A percentile compares a stretch with the other conserved stretches of the same genome.
Conservation (phyloP, 2,113 vertebrate species). For the Trichomycterus rosablanca region DNA sequence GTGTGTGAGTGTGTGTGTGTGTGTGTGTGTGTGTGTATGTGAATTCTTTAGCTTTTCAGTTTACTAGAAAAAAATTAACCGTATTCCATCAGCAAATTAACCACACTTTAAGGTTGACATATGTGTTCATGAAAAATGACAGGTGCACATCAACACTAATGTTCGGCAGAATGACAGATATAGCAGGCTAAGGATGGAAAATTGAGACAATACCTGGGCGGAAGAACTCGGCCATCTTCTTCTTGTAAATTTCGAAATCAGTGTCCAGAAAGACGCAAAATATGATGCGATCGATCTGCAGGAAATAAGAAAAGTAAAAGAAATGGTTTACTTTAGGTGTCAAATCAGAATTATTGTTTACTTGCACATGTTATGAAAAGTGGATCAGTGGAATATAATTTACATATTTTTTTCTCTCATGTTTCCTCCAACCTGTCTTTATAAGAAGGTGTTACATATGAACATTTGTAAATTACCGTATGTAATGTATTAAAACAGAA, state of each 20-base stretch:
- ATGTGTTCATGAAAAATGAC: slow-evolving; percentile 7
- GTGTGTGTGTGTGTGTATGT: not conserved
- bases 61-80: not conserved
- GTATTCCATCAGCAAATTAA: not conserved
- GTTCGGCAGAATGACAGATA: slow-evolving; percentile 6
- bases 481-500: too few species aligned
- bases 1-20: not conserved
- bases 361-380: slow-evolving; percentile 11
- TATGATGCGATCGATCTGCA: slow-evolving; percentile 90
- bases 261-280: slow-evolving; percentile 97
- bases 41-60: not conserved
- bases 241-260: slow-evolving; percentile 95
- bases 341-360: slow-evolving; percentile 1
- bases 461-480: too few species aligned
- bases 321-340: slow-evolving; percentile 7
- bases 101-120: slow-evolving; percentile 10
- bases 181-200: slow-evolving; percentile 10
- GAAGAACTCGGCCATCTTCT: slow-evolving; percentile 88
- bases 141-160: too few species aligned
- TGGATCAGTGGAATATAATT: too few species aligned
- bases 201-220: slow-evolving; percentile 69
- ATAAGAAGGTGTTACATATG: too few species aligned
- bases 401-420: too few species aligned
- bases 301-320: slow-evolving; percentile 49
- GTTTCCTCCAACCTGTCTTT: too few species aligned